These are phyloP conservation scores for Brachyrhaphis roseni DNA, from an alignment of 2,797 vertebrate species.

Conservation along the genomic window DNA sequence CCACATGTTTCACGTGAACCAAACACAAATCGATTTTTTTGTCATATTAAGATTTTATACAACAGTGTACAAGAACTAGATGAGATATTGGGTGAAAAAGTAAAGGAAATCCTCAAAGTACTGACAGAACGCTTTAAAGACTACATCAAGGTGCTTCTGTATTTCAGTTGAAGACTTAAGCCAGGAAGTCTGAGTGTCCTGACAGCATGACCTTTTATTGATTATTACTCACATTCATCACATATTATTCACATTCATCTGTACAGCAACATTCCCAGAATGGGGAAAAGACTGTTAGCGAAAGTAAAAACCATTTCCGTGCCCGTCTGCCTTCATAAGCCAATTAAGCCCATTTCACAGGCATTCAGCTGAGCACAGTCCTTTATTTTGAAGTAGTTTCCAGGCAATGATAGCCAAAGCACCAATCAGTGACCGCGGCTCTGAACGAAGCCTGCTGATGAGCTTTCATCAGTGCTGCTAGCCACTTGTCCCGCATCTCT, in stretches of 20 bases:
- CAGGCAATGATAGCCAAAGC: conserved; percentile 58
- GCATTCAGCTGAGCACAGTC: conserved; percentile 53
- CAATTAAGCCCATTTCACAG: conserved; percentile 68
- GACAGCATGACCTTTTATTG: neutral
- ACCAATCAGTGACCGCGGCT: conserved; percentile 68
- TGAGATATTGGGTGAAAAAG: neutral
- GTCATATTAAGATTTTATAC: neutral
- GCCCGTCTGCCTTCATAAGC: conserved; percentile 32
- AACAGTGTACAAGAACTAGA: neutral
- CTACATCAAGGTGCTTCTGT: neutral
- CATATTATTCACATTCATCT: no score
- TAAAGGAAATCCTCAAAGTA: neutral
- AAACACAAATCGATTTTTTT: neutral
- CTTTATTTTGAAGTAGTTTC: conserved; percentile 61
- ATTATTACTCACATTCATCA: no score
- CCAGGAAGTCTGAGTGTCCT: neutral
- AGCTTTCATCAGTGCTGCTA: conserved; percentile 74
- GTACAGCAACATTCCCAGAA: conserved; percentile 10
- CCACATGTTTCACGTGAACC: neutral
- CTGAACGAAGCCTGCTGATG: conserved; percentile 67
- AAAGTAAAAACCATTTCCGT: conserved; percentile 48
- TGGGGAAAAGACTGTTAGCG: conserved; percentile 25
- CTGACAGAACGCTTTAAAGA: neutral
- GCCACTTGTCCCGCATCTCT: conserved; percentile 70
- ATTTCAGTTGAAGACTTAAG: neutral